phyloP scores from a whole-genome alignment of 2,888 invertebrate genomes.

The Drosophila siamana region DNA sequence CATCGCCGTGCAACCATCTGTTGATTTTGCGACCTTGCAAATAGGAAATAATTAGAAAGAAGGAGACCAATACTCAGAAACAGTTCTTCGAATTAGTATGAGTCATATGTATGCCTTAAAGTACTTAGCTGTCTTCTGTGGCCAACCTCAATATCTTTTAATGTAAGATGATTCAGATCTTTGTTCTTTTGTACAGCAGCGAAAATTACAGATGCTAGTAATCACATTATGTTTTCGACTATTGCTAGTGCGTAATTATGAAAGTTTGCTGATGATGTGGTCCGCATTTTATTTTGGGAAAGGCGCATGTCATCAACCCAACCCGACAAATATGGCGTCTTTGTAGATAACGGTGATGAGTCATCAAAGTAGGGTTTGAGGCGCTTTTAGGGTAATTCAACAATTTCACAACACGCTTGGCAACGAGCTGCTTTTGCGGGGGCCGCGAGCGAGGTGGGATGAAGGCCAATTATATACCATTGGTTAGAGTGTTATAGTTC shows the following conservation, averaged over 20 bases:
- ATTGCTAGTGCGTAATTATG: conserved; percentile 6
- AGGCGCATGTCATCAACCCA: neutral
- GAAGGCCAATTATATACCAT: neutral
- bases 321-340: neutral
- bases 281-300: neutral
- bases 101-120: conserved; percentile 10
- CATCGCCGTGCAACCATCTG: conserved; percentile 39
- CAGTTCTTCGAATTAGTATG: neutral
- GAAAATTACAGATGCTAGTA: neutral
- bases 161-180: conserved; percentile 32
- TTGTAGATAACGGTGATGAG: neutral
- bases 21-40: conserved; percentile 37
- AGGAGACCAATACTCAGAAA: neutral
- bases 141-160: neutral
- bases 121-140: neutral
- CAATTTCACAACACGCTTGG: neutral
- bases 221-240: neutral
- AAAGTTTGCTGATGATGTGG: neutral
- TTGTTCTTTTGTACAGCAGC: neutral
- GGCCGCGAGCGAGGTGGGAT: neutral
- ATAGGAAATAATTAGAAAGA: conserved; percentile 17
- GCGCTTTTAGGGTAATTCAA: neutral
- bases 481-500: too few species aligned
- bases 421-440: neutral
- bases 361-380: neutral